Conservation (phyloP, 2,113 vertebrate genomes). For the Ceratotherium simum region DNA sequence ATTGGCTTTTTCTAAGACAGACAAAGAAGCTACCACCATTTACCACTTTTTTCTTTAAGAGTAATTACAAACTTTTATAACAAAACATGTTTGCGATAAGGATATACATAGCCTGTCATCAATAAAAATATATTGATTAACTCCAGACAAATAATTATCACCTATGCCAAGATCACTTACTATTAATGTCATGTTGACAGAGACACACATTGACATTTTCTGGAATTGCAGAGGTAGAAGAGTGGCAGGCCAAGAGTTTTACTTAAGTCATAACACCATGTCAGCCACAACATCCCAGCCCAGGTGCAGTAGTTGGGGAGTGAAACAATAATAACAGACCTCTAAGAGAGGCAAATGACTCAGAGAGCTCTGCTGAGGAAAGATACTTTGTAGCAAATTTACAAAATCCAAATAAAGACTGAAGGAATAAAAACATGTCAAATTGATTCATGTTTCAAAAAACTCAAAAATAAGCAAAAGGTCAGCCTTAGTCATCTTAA, state of each 20-base stretch:
- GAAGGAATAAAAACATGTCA: conserved; percentile 50
- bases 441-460: conserved; percentile 50
- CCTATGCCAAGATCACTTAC: background rate
- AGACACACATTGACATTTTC: background rate
- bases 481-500: conserved; percentile 50
- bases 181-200: background rate
- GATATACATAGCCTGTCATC: background rate
- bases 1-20: background rate
- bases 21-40: background rate
- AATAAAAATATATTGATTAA: conserved; percentile 12
- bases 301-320: rapidly evolving
- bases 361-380: background rate
- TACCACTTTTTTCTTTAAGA: background rate
- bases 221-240: background rate
- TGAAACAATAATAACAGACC: background rate
- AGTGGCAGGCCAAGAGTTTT: background rate
- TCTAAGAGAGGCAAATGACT: background rate
- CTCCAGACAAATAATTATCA: background rate
- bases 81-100: background rate
- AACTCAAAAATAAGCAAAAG: conserved; percentile 46
- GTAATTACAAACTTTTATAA: background rate
- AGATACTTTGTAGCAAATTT: background rate
- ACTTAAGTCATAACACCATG: background rate
- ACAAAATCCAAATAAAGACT: conserved; percentile 36
- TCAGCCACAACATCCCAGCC: background rate